Conservation (phyloP, 2,113 vertebrate genomes). For the Sorex fumeus region DNA sequence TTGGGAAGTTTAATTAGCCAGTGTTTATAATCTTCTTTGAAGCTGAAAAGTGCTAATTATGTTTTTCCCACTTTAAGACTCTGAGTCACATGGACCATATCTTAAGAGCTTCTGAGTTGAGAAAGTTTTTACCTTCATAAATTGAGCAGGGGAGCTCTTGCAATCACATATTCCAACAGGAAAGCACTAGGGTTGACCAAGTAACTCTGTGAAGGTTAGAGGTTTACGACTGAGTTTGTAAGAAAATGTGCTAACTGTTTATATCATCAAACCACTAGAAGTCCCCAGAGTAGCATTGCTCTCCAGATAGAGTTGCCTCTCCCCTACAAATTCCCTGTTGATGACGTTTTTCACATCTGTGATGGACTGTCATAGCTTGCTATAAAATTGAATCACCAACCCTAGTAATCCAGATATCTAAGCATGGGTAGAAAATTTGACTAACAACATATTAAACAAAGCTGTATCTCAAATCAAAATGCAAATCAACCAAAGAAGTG, state of each 20-base stretch:
- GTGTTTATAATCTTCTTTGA: constrained; percentile 84
- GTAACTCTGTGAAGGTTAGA: constrained; percentile 32
- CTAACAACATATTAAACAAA: not conserved
- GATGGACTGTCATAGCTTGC: not conserved
- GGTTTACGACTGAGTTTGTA: not conserved
- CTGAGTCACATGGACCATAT: constrained; percentile 68
- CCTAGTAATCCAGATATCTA: not conserved
- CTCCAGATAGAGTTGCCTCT: not conserved
- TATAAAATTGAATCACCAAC: not conserved
- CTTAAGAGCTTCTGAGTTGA: constrained; percentile 65
- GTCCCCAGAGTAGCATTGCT: not conserved
- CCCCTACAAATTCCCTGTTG: not conserved
- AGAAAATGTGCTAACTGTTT: not conserved
- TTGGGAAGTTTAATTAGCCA: constrained; percentile 84
- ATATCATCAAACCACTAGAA: not conserved
- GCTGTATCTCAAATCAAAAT: not conserved
- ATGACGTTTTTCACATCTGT: not conserved
- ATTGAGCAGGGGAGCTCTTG: constrained; percentile 19
- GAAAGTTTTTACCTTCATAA: constrained; percentile 61
- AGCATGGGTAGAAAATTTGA: not conserved
- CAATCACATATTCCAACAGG: not conserved
- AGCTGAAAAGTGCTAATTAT: constrained; percentile 85
- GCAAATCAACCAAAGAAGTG: not conserved
- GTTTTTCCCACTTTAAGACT: constrained; percentile 83
- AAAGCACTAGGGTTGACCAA: not conserved